These are phyloP conservation scores for Volucella bombylans DNA, from an alignment of 2,888 invertebrate species.

Conservation along the genomic window DNA sequence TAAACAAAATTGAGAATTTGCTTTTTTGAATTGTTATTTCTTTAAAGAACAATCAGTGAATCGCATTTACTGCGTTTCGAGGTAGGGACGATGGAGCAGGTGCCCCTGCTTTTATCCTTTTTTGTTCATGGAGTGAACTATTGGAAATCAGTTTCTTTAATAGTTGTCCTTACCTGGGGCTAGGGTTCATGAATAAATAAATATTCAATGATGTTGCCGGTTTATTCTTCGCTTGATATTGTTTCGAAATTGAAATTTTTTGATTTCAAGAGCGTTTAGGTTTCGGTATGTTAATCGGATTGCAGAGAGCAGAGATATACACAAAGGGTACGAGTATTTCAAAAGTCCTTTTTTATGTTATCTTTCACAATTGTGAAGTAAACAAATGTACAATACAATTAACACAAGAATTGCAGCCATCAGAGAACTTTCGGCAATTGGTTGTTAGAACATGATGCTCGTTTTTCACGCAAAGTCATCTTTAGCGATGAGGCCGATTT, in stretches of 20 bases:
- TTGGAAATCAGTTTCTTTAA: slow-evolving; percentile 30
- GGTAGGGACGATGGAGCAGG: not conserved
- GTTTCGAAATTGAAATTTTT: slow-evolving; percentile 57
- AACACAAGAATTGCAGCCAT: too few species aligned
- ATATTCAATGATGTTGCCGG: slow-evolving; percentile 4
- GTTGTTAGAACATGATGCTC: too few species aligned
- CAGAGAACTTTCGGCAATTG: too few species aligned
- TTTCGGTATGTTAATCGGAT: too few species aligned
- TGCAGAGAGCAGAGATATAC: too few species aligned
- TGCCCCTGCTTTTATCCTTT: slow-evolving; percentile 45
- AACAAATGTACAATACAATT: too few species aligned
- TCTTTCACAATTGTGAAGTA: too few species aligned
- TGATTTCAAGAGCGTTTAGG: too few species aligned
- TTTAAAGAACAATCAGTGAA: slow-evolving; percentile 3
- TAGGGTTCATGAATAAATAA: slow-evolving; percentile 32
- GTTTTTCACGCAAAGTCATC: too few species aligned
- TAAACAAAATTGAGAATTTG: slow-evolving; percentile 19
- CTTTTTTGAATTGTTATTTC: slow-evolving; percentile 12
- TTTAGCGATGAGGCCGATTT: too few species aligned
- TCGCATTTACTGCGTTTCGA: slow-evolving; percentile 36
- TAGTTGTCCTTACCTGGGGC: not conserved
- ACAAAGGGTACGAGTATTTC: too few species aligned
- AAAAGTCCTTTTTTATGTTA: too few species aligned
- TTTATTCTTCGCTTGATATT: slow-evolving; percentile 16
- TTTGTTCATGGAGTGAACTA: slow-evolving; percentile 45